Conservation (phyloP, 2,113 vertebrate species). For the Tetrao urogallus region DNA sequence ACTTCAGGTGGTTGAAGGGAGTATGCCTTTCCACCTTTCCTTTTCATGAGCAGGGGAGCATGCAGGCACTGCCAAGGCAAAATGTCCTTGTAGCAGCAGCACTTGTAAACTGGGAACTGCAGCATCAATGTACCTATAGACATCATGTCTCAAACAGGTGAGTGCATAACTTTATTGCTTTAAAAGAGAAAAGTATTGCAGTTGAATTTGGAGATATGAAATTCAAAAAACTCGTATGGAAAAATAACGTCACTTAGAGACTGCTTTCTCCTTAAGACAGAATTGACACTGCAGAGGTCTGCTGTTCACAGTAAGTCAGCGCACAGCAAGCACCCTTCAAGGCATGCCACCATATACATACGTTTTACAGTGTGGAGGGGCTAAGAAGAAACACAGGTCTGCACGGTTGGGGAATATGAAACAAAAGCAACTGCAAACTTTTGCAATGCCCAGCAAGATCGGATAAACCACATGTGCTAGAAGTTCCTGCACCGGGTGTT, state of each 20-base stretch:
- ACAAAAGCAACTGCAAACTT: neutral
- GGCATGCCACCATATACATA: neutral
- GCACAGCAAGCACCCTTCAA: neutral
- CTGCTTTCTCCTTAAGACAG: neutral
- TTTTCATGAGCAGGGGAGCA: neutral
- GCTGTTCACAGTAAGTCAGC: neutral
- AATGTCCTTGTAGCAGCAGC: neutral
- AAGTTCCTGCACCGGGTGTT: neutral
- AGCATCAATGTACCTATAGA: neutral
- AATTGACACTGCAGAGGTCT: neutral
- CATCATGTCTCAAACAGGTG: neutral
- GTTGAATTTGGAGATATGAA: neutral
- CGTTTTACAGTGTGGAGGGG: neutral
- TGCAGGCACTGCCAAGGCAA: neutral
- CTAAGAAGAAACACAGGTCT: neutral
- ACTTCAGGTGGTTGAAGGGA: neutral
- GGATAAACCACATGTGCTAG: neutral
- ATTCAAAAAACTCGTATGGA: neutral
- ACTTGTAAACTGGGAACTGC: neutral
- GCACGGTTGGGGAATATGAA: neutral
- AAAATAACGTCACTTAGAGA: neutral
- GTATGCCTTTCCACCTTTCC: neutral
- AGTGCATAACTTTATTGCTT: neutral
- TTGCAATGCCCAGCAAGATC: neutral
- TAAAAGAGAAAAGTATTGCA: neutral